A percentile compares a stretch with the other conserved stretches of the same genome.
Conservation (phyloP, 1,140 invertebrate species). For the Pinna nobilis region DNA sequence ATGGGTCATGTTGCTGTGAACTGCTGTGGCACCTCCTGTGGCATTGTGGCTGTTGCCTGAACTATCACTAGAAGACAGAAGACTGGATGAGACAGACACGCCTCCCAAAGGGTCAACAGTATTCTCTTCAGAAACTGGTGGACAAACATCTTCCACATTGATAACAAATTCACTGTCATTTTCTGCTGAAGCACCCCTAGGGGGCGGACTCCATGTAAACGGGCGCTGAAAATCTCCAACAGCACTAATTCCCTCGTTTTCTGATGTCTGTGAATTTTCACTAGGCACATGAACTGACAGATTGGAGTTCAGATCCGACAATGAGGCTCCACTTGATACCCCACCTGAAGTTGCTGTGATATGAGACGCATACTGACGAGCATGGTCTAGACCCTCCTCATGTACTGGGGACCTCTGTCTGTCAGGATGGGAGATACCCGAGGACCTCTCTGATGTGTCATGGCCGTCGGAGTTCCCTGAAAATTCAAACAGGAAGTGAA, state of each 20-base stretch:
- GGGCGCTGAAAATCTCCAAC: background rate
- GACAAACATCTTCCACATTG: conserved; percentile 21
- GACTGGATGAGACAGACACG: background rate
- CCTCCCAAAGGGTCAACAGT: no score
- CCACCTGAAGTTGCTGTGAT: conserved; percentile 45
- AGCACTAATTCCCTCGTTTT: conserved; percentile 3
- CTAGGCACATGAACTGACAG: no score
- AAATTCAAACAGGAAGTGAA: no score
- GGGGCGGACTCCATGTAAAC: conserved; percentile 25
- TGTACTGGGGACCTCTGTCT: conserved; percentile 52
- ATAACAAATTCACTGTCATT: conserved; percentile 53
- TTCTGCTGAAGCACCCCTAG: conserved; percentile 42
- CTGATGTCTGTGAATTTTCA: background rate
- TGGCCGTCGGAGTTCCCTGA: no score
- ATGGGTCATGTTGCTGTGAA: no score
- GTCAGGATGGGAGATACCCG: no score
- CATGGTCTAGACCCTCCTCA: conserved; percentile 52
- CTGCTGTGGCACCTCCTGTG: background rate
- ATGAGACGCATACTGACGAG: conserved; percentile 57
- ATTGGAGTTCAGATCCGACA: background rate
- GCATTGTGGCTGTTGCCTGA: background rate
- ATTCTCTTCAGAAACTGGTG: background rate
- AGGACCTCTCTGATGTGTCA: no score
- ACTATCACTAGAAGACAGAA: background rate
- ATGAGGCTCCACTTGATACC: background rate